Conservation (phyloP, 2,113 vertebrate genomes). For the Nothobranchius furzeri region DNA sequence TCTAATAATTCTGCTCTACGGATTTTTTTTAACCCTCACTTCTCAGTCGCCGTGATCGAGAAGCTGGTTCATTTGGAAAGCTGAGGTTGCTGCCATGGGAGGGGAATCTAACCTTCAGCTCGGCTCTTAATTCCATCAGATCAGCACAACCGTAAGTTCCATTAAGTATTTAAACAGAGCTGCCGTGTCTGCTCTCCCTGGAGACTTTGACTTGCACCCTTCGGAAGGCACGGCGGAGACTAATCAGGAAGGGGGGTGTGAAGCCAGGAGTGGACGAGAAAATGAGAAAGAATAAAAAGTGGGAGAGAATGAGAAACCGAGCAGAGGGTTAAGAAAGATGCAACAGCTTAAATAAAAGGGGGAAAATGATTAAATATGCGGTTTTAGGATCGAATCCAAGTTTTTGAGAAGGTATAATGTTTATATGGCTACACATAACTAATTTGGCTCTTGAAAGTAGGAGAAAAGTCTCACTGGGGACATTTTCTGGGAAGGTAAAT, state of each 20-base stretch:
- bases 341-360: too few relatives aligned
- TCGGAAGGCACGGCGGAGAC: conserved; percentile 24
- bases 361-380: background rate
- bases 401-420: conserved; percentile 35
- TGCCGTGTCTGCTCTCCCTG: conserved; percentile 8
- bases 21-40: conserved; percentile 1
- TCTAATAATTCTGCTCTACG: conserved; percentile 5
- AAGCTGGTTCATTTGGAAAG: conserved; percentile 25
- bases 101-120: conserved; percentile 33
- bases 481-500: conserved; percentile 41
- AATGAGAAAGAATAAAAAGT: conserved; percentile 23
- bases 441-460: conserved; percentile 45
- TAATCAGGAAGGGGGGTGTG: conserved; percentile 35
- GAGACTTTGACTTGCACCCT: conserved; percentile 35
- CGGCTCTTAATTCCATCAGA: conserved; percentile 37
- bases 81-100: conserved; percentile 32
- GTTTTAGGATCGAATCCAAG: conserved; percentile 34
- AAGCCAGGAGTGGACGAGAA: conserved; percentile 27
- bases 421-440: conserved; percentile 38
- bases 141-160: conserved; percentile 38
- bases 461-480: conserved; percentile 33
- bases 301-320: conserved; percentile 4
- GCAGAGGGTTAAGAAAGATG: conserved; percentile 19
- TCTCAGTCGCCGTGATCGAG: conserved; percentile 35
- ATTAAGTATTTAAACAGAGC: conserved; percentile 64